Evolutionary conservation across 2,888 invertebrate genomes (phyloP), one percentile per base, ranked within the genome.

Genomic region (Ferrisia virgata): DNA sequence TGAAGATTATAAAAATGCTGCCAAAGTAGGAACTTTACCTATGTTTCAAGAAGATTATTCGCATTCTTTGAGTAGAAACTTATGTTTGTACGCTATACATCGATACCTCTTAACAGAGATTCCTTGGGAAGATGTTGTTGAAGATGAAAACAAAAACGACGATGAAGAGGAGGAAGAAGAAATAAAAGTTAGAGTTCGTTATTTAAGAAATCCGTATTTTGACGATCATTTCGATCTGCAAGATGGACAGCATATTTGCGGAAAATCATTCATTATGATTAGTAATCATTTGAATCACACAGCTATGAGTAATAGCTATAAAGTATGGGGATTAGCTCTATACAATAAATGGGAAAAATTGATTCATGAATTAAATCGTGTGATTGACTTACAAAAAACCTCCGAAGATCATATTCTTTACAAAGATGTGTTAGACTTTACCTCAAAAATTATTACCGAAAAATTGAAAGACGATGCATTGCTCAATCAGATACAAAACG

Each of bases 151-250:
- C 5, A 88, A 85, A 22, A 86, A 86, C 28, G 87, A 87, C 9
- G 87, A 88, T 18, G 90, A 90, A 85, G 90, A 91, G 86, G 89
- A 89, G n/a, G 92, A 92, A 87, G 91, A 92, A 89, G 89, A n/a
- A n/a, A n/a, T 92, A 31, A 94, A 93, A 89, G 91, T 96, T 9
- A 91, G 96, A 86, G 93, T 98, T 0, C 91, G 91, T 85, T 97
- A 91, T 88, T 87, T 99, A 53, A 91, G 94, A 87, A 96, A 96
- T 88, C 93, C 93, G 0, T 95, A 91, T 88, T 93, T 94, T 89
- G 97, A 98, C 90, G 94, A 95, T 87, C 97, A 98, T 89, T 96
- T 96, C 89, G 96, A 96, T 89, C 90, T 97, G 25, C 91, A 89
- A 85, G 93, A 95, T 86, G 91, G 93, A 6, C 88, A 91, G 33